These are phyloP conservation scores for Proterorhinus semilunaris DNA, from an alignment of 2,113 vertebrate species.

Conservation along the genomic window DNA sequence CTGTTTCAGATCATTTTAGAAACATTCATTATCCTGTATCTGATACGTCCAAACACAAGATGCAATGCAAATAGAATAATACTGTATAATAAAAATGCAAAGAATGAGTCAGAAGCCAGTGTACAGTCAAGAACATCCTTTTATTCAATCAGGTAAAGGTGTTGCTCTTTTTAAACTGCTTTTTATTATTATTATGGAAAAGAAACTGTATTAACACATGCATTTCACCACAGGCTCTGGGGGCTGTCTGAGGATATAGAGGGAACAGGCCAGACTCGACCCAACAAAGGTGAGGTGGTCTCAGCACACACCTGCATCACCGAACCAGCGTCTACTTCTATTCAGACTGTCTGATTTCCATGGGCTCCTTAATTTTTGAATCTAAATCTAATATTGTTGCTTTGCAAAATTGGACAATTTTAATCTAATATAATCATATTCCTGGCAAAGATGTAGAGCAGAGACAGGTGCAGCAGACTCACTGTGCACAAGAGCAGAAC, in stretches of 20 bases:
- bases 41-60: too few species aligned
- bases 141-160: constrained; percentile 86
- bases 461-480: constrained; percentile 20
- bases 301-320: constrained; percentile 35
- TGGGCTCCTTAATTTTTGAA: too few species aligned
- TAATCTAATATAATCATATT: too few species aligned
- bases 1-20: too few species aligned
- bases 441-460: too few species aligned
- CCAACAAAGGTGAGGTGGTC: constrained; percentile 27
- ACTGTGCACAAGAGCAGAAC: not conserved
- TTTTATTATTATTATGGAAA: constrained; percentile 83
- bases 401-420: too few species aligned
- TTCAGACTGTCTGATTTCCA: too few species aligned
- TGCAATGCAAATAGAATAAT: too few species aligned
- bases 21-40: too few species aligned
- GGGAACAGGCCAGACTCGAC: constrained; percentile 6
- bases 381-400: too few species aligned
- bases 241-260: constrained; percentile 53
- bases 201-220: constrained; percentile 88
- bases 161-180: constrained; percentile 83
- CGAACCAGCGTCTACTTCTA: constrained; percentile 45
- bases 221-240: constrained; percentile 84
- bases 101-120: constrained; percentile 1
- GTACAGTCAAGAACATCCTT: constrained; percentile 88
- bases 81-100: not conserved